These are phyloP conservation scores for Tetranychus cinnabarinus DNA, from an alignment of 1,140 invertebrate genomes.

Conservation along the genomic window DNA sequence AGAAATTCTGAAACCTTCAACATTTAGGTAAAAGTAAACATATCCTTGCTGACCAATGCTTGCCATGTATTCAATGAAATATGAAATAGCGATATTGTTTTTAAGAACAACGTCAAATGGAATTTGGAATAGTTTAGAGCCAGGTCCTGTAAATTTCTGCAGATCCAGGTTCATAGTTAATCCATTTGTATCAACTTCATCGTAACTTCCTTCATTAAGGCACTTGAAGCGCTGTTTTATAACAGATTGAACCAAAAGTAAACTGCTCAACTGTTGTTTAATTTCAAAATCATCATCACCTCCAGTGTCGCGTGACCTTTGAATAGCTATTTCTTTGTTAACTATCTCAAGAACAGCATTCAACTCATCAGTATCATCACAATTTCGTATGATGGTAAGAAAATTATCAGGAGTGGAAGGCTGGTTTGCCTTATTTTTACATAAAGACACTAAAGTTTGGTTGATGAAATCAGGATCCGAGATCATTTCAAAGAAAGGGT, in stretches of 20 bases:
- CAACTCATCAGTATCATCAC: conserved; percentile 51
- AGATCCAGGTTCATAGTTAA: conserved; percentile 11
- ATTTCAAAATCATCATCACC: conserved; percentile 47
- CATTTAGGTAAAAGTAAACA: conserved; percentile 56
- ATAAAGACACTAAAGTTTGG: conserved; percentile 60
- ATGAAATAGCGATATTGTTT: conserved; percentile 49
- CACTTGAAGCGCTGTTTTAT: conserved; percentile 28
- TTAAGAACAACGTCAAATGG: conserved; percentile 51
- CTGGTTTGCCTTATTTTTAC: neutral
- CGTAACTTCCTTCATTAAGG: conserved; percentile 11
- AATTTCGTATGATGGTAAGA: conserved; percentile 47
- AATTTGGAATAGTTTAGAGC: conserved; percentile 36
- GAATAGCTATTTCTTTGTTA: conserved; percentile 42
- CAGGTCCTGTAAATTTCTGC: conserved; percentile 6
- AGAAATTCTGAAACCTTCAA: conserved; percentile 51
- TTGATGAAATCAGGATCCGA: conserved; percentile 88
- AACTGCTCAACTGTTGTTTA: conserved; percentile 66
- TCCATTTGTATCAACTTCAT: conserved; percentile 26
- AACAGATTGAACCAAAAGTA: conserved; percentile 51
- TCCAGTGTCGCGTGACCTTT: conserved; percentile 55
- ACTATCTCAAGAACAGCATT: conserved; percentile 50
- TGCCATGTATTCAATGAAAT: conserved; percentile 53
- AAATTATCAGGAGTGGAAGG: conserved; percentile 37
- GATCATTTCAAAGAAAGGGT: conserved; percentile 49
- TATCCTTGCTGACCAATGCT: conserved; percentile 43